Evolutionary conservation across 2,888 invertebrate genomes (phyloP).

Genomic region (Eudemis profundana): DNA sequence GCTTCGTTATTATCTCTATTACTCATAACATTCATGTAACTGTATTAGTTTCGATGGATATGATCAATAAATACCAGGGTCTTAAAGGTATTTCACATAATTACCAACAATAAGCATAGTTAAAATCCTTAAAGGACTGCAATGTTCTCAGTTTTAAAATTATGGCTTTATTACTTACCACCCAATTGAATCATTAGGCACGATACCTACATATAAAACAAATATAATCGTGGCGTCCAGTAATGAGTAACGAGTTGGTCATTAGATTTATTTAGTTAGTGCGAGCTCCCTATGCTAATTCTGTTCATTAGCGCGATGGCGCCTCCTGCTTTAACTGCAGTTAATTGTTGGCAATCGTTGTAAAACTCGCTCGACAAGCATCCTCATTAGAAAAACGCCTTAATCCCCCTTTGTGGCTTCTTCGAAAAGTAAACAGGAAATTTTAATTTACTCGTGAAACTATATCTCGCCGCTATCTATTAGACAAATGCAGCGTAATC

Average conservation of each 20-base stretch:
- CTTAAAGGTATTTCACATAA: too few relatives aligned
- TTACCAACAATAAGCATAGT: too few relatives aligned
- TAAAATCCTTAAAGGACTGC: too few relatives aligned
- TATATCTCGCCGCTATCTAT: slow-evolving; percentile 24
- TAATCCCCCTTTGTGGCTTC: slow-evolving; percentile 26
- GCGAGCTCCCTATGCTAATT: slow-evolving; percentile 39
- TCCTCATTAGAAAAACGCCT: slow-evolving; percentile 43
- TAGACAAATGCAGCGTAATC: slow-evolving; percentile 30
- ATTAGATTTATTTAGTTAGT: slow-evolving; percentile 39
- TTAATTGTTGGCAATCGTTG: slow-evolving; percentile 43
- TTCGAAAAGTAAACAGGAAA: slow-evolving; percentile 23
- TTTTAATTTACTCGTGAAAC: slow-evolving; percentile 15
- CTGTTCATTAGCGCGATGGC: slow-evolving; percentile 39
- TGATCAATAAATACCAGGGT: too few relatives aligned
- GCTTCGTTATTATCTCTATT: too few relatives aligned
- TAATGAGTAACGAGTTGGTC: slow-evolving; percentile 30
- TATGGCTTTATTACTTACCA: too few relatives aligned
- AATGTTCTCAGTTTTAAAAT: too few relatives aligned
- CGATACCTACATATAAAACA: slow-evolving; percentile 16
- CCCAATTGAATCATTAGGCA: slow-evolving; percentile 26
- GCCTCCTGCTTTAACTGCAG: slow-evolving; percentile 37
- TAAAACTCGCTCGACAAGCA: slow-evolving; percentile 31
- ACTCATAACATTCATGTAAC: too few relatives aligned
- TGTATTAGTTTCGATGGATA: too few relatives aligned
- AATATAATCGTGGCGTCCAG: slow-evolving; percentile 26